Evolutionary conservation across 2,797 vertebrate genomes (phyloP), one percentile per base, ranked within the genome.

Genomic region (Notolabrus celidotus): DNA sequence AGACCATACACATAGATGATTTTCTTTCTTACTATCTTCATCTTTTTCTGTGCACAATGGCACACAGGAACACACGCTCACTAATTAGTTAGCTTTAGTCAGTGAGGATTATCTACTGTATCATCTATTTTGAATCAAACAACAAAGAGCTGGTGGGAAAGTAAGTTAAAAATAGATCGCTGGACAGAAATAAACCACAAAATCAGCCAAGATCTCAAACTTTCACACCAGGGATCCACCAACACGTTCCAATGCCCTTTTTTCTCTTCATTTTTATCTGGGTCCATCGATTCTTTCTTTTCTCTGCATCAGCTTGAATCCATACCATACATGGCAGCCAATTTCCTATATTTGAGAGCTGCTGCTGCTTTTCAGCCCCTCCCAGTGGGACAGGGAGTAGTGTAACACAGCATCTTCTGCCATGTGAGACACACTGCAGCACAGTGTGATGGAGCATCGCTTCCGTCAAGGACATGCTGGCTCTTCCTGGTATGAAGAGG

Each of bases 371-470:
- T 63, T 34, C 67, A 54, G 45, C 57, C 59, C 66, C 68, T 82
- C 85, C 76, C 76, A 45, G 60, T 50, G 74, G 79, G 78, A 56
- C 53, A 2, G 15, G 55, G 57, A 76, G 33, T 19, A 43, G 69
- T 31, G 75, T 76, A 84, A 55, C 67, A n/a, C 67, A 27, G 66
- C 72, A 72, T 83, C 74, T 54, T 74, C 71, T 47, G 79, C 81
- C 73, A 73, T 82, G 74, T 75, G 77, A 88, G 82, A 82, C 71
- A 69, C 80, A 83, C 81, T 85, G 81, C 83, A 87, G 79, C 83
- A 74, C 43, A 31, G 56, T 64, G 66, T 67, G 86, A 83, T 71
- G 76, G 73, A 89, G 83, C 82, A 51, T 63, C 34, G 49, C 33
- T 59, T 67, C 69, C 4, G 34, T 81, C 82, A 88, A 88, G 87